phyloP scores from a whole-genome alignment of 1,140 invertebrate species.

The Melipona quadrifasciata region DNA sequence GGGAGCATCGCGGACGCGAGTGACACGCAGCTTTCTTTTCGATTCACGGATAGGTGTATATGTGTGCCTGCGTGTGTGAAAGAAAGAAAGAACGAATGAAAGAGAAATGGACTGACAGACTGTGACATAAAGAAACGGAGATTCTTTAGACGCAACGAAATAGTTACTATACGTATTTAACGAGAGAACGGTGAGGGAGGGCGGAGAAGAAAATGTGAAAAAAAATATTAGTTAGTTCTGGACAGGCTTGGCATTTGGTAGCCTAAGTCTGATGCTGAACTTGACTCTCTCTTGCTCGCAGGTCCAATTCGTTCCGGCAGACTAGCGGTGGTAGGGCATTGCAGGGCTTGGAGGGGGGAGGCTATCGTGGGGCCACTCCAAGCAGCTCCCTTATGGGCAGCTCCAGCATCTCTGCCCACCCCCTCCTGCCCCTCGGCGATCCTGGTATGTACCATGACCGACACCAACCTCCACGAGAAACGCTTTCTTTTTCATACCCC shows the following conservation, averaged over 20 bases:
- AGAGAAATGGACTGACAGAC: background rate
- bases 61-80: background rate
- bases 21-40: background rate
- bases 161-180: background rate
- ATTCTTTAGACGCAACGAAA: background rate
- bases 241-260: conserved; percentile 74
- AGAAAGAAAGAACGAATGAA: background rate
- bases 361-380: conserved; percentile 83
- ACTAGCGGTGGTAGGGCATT: conserved; percentile 83
- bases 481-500: conserved; percentile 60
- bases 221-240: conserved; percentile 59
- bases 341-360: conserved; percentile 82
- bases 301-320: conserved; percentile 92
- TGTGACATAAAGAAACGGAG: background rate
- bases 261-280: conserved; percentile 82
- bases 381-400: conserved; percentile 86
- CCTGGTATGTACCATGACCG: conserved; percentile 84
- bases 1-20: background rate
- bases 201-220: background rate
- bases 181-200: background rate
- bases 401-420: conserved; percentile 91
- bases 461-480: conserved; percentile 76
- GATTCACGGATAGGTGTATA: too few relatives aligned
- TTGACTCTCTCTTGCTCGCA: conserved; percentile 88
- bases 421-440: conserved; percentile 89